phyloP scores from a whole-genome alignment of 2,797 vertebrate species.

The Melanogrammus aeglefinus region DNA sequence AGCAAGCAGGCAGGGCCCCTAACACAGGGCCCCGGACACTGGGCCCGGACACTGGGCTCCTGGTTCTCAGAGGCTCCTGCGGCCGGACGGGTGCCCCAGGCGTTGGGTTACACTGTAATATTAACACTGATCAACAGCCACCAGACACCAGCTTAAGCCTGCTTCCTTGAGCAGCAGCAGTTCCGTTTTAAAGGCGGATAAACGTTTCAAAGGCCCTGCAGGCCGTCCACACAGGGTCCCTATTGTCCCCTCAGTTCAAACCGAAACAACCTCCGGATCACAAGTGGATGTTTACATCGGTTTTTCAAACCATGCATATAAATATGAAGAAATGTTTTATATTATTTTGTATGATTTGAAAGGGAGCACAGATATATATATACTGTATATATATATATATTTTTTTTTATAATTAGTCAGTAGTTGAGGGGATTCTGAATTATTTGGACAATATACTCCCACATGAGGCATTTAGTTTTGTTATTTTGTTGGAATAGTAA shows the following conservation, averaged over 20 bases:
- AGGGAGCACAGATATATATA: background rate
- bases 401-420: background rate
- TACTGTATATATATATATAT: too few species aligned
- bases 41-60: slow-evolving; percentile 16
- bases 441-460: background rate
- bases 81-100: slow-evolving; percentile 44
- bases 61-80: slow-evolving; percentile 44
- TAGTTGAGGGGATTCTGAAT: too few species aligned
- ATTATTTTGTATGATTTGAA: background rate
- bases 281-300: background rate
- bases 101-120: slow-evolving; percentile 75
- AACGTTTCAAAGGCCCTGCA: slow-evolving; percentile 58
- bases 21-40: slow-evolving; percentile 6
- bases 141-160: slow-evolving; percentile 66
- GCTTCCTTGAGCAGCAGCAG: slow-evolving; percentile 53
- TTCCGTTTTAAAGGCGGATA: slow-evolving; percentile 47
- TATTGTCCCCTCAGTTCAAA: background rate
- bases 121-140: slow-evolving; percentile 72
- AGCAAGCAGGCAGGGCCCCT: slow-evolving; percentile 6
- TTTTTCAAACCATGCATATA: background rate
- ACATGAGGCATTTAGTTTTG: background rate
- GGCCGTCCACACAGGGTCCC: background rate
- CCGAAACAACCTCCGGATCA: background rate
- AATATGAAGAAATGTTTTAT: background rate
- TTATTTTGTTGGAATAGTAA: background rate